Evolutionary conservation across 2,113 vertebrate genomes (phyloP), one percentile per base, ranked within the genome.

Genomic region (Otocyon megalotis): DNA sequence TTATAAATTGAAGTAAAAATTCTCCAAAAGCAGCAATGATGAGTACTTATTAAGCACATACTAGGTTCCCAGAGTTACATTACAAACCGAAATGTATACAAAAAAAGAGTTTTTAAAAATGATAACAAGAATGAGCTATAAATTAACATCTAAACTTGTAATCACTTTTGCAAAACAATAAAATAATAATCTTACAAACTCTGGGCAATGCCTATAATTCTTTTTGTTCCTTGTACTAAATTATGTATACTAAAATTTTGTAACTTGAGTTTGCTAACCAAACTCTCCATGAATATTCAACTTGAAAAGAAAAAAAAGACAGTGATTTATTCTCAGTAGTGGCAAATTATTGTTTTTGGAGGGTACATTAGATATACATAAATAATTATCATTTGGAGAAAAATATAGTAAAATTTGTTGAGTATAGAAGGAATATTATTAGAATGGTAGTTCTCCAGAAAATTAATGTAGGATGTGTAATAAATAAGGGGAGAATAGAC

Each of bases 311-410:
- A 93, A 77, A 43, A 43, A 95, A 93, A 87, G 26, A 84, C 56
- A 81, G 24, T 65, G 17, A 69, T 80, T 93, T 87, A 76, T 60
- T 96, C 10, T 56, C 22, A 2, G 11, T 88, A 56, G 48, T 84
- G 28, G 50, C 30, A 92, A 94, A 96, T 96, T 96, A 96, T 87
- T 97, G 48, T 93, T 96, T 90, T 97, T 76, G 85, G 32, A 94
- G 32, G 80, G 58, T 22, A 30, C 32, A 50, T 32, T 92, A 76
- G 58, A 62, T 96, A 95, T 96, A 91, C 94, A 74, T 67, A 97
- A 96, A 97, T 81, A 94, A 35, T 87, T 35, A 92, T 86, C 62
- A 92, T 81, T 84, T 96, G n/a, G 28, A 97, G 43, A 87, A 1
- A 92, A 93, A 87, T 50, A 77, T 76, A 50, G 54, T 85, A 77